Evolutionary conservation across 2,797 vertebrate species (phyloP).

Genomic region (Danio aesculapii): DNA sequence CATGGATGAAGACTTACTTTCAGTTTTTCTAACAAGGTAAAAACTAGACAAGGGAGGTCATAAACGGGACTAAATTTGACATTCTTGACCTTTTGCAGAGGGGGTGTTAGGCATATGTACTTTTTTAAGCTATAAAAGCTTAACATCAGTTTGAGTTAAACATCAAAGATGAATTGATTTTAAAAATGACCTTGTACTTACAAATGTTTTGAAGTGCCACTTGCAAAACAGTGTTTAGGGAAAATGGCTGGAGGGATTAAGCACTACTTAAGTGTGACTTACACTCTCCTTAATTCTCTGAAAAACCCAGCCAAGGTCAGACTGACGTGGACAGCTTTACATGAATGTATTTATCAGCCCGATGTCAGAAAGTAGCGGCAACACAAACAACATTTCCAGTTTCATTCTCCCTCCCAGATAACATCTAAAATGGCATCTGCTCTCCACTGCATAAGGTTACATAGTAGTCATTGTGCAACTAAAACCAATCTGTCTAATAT

Average conservation of each 20-base stretch:
- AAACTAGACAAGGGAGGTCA: no score
- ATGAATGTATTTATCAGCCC: conserved; percentile 6
- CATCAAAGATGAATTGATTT: background rate
- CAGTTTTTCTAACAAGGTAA: no score
- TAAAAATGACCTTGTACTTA: background rate
- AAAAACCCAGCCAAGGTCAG: background rate
- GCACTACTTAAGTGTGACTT: background rate
- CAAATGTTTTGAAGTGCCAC: background rate
- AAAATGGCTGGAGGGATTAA: background rate
- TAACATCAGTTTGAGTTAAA: background rate
- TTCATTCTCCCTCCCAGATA: background rate
- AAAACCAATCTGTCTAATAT: background rate
- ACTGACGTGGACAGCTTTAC: background rate
- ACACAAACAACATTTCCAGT: background rate
- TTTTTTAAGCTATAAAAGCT: background rate
- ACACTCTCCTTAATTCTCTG: background rate
- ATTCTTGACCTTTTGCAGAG: no score
- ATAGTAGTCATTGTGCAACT: conserved; percentile 6
- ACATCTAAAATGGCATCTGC: conserved; percentile 19
- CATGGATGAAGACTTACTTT: no score
- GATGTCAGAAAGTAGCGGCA: background rate
- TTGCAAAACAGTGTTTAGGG: background rate
- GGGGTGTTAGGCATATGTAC: no score
- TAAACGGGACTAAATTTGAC: no score
- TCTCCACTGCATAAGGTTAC: background rate